Conservation (phyloP, 2,797 vertebrate species). For the Epinephelus malabaricus region DNA sequence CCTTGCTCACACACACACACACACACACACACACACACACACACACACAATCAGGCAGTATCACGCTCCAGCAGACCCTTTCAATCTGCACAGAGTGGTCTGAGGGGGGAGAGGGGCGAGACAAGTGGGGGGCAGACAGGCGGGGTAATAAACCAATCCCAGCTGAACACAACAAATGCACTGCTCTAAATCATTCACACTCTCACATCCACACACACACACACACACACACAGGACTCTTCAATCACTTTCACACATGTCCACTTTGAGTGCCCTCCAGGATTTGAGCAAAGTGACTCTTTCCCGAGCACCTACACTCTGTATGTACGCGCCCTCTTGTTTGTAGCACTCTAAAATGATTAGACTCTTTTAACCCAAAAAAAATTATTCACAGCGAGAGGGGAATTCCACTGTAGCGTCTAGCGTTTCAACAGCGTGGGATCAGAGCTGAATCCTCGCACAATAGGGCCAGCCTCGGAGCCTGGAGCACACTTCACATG, state of each 20-base stretch:
- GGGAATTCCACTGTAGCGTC: conserved; percentile 47
- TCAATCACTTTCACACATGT: conserved; percentile 63
- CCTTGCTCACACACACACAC: neutral
- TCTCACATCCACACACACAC: conserved; percentile 2
- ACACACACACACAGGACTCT: neutral
- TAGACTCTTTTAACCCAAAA: conserved; percentile 38
- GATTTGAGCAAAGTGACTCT: neutral
- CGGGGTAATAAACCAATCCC: conserved; percentile 68
- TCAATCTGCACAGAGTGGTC: conserved; percentile 68
- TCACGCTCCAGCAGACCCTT: conserved; percentile 67
- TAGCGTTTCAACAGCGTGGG: conserved; percentile 17
- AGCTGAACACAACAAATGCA: conserved; percentile 64
- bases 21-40: conserved; percentile 19
- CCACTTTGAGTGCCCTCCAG: conserved; percentile 19
- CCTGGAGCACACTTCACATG: conserved; percentile 48
- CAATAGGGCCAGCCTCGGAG: conserved; percentile 41
- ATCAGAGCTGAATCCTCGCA: conserved; percentile 47
- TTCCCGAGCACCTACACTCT: conserved; percentile 1
- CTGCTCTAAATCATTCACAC: conserved; percentile 53
- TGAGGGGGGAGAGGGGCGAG: conserved; percentile 30
- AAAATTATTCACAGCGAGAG: neutral
- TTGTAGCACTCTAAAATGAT: conserved; percentile 35
- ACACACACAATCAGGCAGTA: conserved; percentile 23
- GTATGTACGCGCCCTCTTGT: conserved; percentile 11
- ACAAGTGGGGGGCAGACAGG: conserved; percentile 47